A percentile compares a stretch with the other conserved stretches of the same genome.
phyloP scores from a whole-genome alignment of 2,113 vertebrate species.

The Colinus virginianus region DNA sequence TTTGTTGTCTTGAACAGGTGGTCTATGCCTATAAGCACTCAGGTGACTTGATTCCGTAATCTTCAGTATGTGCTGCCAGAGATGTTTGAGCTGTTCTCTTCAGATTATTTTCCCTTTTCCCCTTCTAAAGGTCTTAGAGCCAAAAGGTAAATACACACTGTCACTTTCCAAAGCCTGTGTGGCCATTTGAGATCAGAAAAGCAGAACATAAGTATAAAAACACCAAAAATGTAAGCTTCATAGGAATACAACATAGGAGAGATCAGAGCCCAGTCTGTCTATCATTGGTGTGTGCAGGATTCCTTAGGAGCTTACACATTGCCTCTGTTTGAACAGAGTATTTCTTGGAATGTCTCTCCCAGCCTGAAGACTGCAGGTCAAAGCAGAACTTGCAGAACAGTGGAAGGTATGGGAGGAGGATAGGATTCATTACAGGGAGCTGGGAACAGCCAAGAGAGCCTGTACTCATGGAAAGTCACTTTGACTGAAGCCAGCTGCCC shows the following conservation, averaged over 20 bases:
- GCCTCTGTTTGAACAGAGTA: background rate
- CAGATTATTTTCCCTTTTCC: background rate
- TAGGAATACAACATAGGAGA: background rate
- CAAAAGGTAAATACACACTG: background rate
- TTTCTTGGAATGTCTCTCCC: background rate
- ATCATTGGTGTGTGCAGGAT: accelerated
- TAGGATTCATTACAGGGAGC: background rate
- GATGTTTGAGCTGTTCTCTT: background rate
- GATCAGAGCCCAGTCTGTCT: background rate
- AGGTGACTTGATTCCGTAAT: background rate
- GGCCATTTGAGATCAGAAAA: background rate
- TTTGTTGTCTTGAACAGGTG: background rate
- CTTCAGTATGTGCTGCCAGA: background rate
- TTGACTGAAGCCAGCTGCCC: background rate
- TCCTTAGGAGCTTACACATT: background rate
- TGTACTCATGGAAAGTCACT: background rate
- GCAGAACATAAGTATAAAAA: background rate
- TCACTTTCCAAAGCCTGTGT: background rate
- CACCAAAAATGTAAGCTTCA: background rate
- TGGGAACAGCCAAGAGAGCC: background rate
- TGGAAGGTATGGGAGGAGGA: background rate
- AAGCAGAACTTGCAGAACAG: background rate
- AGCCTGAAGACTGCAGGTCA: background rate
- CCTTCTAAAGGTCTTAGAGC: background rate
- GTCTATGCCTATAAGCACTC: background rate